These are phyloP conservation scores for Hyles euphorbiae DNA, from an alignment of 1,140 invertebrate species.

Conservation along the genomic window DNA sequence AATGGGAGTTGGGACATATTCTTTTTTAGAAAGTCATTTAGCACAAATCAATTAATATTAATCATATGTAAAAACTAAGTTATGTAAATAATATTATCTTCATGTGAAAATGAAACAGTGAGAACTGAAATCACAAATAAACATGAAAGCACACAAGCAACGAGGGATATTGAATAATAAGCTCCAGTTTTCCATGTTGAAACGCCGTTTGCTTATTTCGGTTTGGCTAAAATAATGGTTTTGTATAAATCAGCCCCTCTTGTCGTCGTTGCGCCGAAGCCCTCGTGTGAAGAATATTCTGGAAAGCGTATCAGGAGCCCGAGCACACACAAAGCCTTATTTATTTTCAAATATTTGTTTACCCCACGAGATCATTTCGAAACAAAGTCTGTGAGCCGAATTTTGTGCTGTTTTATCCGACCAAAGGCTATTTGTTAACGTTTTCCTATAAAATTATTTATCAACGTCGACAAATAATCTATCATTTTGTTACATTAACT, in stretches of 20 bases:
- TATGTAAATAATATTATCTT: too few relatives aligned
- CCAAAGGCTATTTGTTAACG: too few relatives aligned
- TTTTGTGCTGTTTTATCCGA: too few relatives aligned
- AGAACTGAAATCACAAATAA: too few relatives aligned
- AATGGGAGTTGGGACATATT: too few relatives aligned
- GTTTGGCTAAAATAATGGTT: conserved; percentile 8
- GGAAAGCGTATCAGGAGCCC: conserved; percentile 15
- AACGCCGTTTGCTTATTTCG: conserved; percentile 5
- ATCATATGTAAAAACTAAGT: too few relatives aligned
- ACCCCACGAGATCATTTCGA: conserved; percentile 31
- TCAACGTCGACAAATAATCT: too few relatives aligned
- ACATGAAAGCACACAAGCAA: not conserved
- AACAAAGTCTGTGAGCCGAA: conserved; percentile 19
- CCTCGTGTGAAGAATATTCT: conserved; percentile 24
- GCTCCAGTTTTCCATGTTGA: conserved; percentile 2
- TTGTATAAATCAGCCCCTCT: conserved; percentile 9
- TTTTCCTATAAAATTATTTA: too few relatives aligned
- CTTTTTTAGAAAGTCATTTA: too few relatives aligned
- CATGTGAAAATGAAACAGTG: too few relatives aligned
- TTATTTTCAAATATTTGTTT: conserved; percentile 50
- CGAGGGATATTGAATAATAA: conserved; percentile 9
- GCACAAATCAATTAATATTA: too few relatives aligned
- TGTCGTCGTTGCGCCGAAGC: conserved; percentile 11
- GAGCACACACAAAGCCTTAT: conserved; percentile 38
- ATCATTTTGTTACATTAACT: too few relatives aligned